Base-by-base conservation (phyloP, 2,888 invertebrate species). In the Acrobasis suavella region DNA sequence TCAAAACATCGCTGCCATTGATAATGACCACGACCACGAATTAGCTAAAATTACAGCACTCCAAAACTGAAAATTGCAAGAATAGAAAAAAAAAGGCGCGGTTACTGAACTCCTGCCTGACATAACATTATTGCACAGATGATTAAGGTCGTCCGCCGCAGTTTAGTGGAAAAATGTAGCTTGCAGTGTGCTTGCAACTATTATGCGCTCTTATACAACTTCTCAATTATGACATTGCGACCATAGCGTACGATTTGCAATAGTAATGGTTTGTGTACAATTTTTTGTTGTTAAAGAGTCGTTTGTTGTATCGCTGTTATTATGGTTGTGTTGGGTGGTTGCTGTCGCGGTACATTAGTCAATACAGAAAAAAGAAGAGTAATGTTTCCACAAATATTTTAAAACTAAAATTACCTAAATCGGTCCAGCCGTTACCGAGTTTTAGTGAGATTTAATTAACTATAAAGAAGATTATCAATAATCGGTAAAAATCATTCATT, bases 141-240 rank as follows among this genome's bases (percentile, higher is more conserved):
- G 71, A 82, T 81, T 83, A 83, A 77, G 81, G 81, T 76, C 80
- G 71, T 64, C 66, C 60, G 51, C 50, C 64, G 50, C 46, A 60
- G 49, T 64, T 66, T 65, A 49, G 55, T 50, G 17, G 58, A 51
- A 62, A 65, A 63, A 61, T 61, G 62, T 60, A 62, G 64, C 65
- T 65, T 63, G 55, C 64, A 62, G 49, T 87, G 16, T n/a, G 7
- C 52, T 32, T 54, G 46, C 22, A 22, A n/a, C 32, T 14, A 52
- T 61, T 54, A 49, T 42, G 22, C 9, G 14, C 46, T 61, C 37
- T 61, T 61, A 61, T 54, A 54, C 61, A 61, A 61, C 54, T 5
- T 14, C 49, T 7, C 50, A 60, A 60, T 60, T 52, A 42, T 52
- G 22, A 39, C 39, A 56, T 17, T 46, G 46, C 9, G 46, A 46